phyloP scores from a whole-genome alignment of 2,797 vertebrate species.

The Sarcophilus harrisii region DNA sequence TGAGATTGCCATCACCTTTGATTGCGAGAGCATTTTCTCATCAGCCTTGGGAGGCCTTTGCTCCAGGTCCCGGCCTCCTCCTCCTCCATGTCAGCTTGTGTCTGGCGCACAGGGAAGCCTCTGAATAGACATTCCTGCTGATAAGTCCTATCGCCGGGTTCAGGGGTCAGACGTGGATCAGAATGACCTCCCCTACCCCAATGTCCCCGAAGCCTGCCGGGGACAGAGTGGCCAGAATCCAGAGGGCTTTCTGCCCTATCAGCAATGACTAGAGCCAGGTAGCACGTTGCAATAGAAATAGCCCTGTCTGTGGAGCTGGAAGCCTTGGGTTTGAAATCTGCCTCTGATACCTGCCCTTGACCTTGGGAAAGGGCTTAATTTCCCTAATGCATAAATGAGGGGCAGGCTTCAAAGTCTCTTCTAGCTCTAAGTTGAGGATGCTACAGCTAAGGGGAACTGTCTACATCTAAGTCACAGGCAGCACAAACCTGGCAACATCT shows the following conservation, averaged over 20 bases:
- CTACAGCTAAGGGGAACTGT: not conserved
- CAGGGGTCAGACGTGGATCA: no score
- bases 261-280: not conserved
- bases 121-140: constrained; percentile 65
- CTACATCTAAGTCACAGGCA: not conserved
- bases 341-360: not conserved
- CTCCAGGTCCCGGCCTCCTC: not conserved
- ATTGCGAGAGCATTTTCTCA: not conserved
- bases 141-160: constrained; percentile 9
- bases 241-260: not conserved
- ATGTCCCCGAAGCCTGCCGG: no score
- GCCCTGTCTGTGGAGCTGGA: no score
- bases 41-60: not conserved
- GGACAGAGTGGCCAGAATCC: not conserved
- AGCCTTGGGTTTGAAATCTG: not conserved
- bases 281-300: not conserved
- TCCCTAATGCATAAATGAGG: not conserved
- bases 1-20: not conserved
- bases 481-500: not conserved
- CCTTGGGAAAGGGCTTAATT: not conserved
- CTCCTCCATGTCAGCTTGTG: not conserved
- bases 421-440: not conserved
- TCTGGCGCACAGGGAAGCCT: not conserved
- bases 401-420: not conserved
- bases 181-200: no score